Evolutionary conservation across 2,888 invertebrate genomes (phyloP), one percentile per base, ranked within the genome.

Genomic region (Perizoma affinitatum): DNA sequence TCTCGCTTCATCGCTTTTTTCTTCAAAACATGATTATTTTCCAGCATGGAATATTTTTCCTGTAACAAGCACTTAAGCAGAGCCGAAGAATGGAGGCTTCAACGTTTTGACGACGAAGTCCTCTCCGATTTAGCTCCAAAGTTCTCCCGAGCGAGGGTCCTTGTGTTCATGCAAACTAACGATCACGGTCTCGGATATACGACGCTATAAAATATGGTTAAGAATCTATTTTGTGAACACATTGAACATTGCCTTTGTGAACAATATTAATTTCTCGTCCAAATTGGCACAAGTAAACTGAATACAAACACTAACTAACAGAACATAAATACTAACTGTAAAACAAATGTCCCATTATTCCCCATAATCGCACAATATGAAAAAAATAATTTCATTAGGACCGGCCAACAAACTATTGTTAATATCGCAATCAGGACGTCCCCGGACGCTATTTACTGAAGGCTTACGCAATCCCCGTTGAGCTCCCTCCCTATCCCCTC

Each of bases 371-470:
- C 42, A 58, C 60, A 44, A 63, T 61, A 66, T 66, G 61, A 66
- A 66, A 70, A 58, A 63, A 59, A 66, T 65, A 64, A 66, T 66
- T 66, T 68, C 56, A 68, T 68, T 68, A 70, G 62, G 47, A 35
- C 45, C 51, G 53, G 54, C 61, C 66, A 69, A 70, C 71, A 76
- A 74, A 78, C 70, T 79, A 75, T 74, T 72, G 73, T 75, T 80
- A 75, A 76, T 78, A 74, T 75, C 70, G 76, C 76, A 80, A 83
- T 83, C 75, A 78, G 71, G 74, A 63, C 69, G 73, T 84, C 85
- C 85, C 87, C 72, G 70, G 82, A 73, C 78, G 82, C 77, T 82
- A 76, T 84, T 86, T 82, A 80, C 74, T 70, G 69, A 63, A 71
- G 78, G 74, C 80, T 82, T 75, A 74, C 78, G 76, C 78, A 77